Conservation (phyloP, 2,888 invertebrate species). For the Thecophora atra region DNA sequence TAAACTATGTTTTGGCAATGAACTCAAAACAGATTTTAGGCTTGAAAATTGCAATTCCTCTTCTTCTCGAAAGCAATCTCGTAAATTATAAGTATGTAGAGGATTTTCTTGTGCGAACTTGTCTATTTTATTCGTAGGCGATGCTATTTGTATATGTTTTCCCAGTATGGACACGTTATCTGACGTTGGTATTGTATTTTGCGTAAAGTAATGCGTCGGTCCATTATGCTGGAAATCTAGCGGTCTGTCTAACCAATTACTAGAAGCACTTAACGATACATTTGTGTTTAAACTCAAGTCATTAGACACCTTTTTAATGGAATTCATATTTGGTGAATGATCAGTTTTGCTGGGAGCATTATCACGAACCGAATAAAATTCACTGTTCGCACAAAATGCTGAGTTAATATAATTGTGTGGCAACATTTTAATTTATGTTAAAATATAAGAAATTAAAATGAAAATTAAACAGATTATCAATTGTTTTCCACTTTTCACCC, state of each 20-base stretch:
- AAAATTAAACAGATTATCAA: background rate
- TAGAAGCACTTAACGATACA: constrained; percentile 40
- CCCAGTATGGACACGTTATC: constrained; percentile 30
- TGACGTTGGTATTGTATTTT: constrained; percentile 42
- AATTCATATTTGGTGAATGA: constrained; percentile 45
- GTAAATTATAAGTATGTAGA: constrained; percentile 55
- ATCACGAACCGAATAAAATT: constrained; percentile 68
- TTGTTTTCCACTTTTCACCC: background rate
- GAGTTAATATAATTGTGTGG: constrained; percentile 77
- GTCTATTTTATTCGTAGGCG: constrained; percentile 41
- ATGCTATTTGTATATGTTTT: constrained; percentile 43
- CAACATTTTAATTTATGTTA: constrained; percentile 54
- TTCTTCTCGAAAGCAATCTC: constrained; percentile 44
- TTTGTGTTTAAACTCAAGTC: constrained; percentile 58
- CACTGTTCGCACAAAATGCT: constrained; percentile 82
- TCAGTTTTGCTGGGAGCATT: background rate
- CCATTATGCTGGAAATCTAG: constrained; percentile 65
- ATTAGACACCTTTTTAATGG: constrained; percentile 60
- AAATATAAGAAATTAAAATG: background rate
- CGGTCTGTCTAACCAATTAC: constrained; percentile 62
- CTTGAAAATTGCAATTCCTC: constrained; percentile 60
- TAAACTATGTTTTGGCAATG: constrained; percentile 36
- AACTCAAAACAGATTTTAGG: constrained; percentile 56
- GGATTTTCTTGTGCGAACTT: constrained; percentile 59
- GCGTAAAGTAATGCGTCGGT: constrained; percentile 63